Base-by-base conservation (phyloP, 1,140 invertebrate species). In the Halotydeus destructor region DNA sequence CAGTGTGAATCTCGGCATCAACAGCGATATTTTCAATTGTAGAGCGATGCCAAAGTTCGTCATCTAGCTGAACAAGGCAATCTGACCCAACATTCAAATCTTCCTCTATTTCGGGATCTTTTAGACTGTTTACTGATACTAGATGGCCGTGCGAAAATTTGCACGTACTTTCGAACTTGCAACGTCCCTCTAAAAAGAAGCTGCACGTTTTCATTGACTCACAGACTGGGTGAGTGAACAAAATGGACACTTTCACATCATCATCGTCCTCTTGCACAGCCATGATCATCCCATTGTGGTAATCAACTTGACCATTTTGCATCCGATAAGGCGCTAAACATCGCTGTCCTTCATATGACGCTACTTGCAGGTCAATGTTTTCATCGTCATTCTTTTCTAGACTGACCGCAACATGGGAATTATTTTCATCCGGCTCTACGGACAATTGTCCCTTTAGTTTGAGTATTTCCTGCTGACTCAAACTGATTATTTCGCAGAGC, bases 181-280 rank as follows among this genome's bases (percentile, higher is more conserved):
- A 43, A 5, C 22, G 23, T 11, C 14, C 19, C 32, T n/a, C 9
- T 11, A 43, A 19, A 28, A 38, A 43, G 18, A 41, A 40, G n/a
- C 31, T 31, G 25, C 41, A 43, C 8, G 41, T 22, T 12, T 18
- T 31, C 41, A 43, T 43, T n/a, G 41, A 43, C n/a, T 43, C 21
- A 12, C 11, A 19, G n/a, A 43, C 18, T 16, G 41, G 41, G 23
- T 43, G 38, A 36, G 16, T 40, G 14, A 6, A 14, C 9, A 40
- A 3, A 32, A 40, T 24, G n/a, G 8, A 16, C 30, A 27, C 38
- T 8, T 26, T 35, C 5, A 38, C 19, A 40, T 6, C 32, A 43
- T 2, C 14, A 16, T 35, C n/a, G 9, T 43, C 41, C n/a, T 41
- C 26, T 12, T 24, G 24, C 11, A 21, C 22, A n/a, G 21, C 12